Evolutionary conservation across 2,797 vertebrate genomes (phyloP).

Genomic region (Cyprinella venusta): DNA sequence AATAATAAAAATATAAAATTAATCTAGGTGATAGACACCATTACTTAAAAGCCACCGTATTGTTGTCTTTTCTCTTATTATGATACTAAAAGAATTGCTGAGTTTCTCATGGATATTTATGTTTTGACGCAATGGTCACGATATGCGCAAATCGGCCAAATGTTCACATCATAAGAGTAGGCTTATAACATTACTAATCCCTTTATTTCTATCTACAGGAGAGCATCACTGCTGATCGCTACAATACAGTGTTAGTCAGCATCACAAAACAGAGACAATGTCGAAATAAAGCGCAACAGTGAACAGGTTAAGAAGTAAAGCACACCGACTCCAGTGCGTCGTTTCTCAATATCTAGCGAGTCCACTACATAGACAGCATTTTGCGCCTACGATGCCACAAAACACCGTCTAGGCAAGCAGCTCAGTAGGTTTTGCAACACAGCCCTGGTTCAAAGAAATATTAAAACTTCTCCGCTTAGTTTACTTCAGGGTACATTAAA

Average conservation of each 20-base stretch:
- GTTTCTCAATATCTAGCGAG: not conserved
- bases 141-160: not conserved
- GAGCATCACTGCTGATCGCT: not conserved
- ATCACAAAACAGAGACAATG: not conserved
- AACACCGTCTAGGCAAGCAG: not conserved
- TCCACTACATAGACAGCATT: slow-evolving; percentile 1
- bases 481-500: not conserved
- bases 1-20: not conserved
- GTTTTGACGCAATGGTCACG: not conserved
- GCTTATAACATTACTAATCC: not conserved
- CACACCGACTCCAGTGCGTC: not conserved
- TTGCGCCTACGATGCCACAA: not conserved
- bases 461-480: slow-evolving; percentile 10
- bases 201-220: not conserved
- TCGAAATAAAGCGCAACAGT: not conserved
- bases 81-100: not conserved
- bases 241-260: not conserved
- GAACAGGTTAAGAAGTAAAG: not conserved
- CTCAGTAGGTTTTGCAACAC: not conserved
- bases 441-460: not conserved
- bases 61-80: not conserved
- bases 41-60: not conserved
- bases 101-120: not conserved
- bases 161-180: not conserved
- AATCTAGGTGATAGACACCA: not conserved